Evolutionary conservation across 2,888 invertebrate genomes (phyloP).

Genomic region (Pilophorus perplexus): DNA sequence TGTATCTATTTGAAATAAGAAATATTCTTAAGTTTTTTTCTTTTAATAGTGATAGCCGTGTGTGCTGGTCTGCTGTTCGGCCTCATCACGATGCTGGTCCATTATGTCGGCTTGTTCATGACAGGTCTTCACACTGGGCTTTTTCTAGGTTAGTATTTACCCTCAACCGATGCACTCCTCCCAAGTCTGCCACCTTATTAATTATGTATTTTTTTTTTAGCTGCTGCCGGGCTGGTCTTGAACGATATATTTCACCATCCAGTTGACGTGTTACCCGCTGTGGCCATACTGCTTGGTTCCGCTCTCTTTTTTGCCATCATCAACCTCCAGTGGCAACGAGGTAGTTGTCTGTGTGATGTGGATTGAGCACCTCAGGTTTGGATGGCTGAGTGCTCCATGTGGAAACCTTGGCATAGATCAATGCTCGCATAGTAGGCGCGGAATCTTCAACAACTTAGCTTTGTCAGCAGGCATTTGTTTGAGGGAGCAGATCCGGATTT

Average conservation of each 20-base stretch:
- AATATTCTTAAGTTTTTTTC: no score
- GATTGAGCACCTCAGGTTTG: no score
- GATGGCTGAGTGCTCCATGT: no score
- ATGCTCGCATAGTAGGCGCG: no score
- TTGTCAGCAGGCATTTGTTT: no score
- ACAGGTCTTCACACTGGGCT: conserved; percentile 75
- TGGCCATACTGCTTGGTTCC: conserved; percentile 64
- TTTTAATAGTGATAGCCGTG: conserved; percentile 62
- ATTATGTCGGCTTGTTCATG: conserved; percentile 78
- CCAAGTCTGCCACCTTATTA: no score
- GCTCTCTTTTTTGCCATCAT: conserved; percentile 69
- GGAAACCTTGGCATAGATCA: no score
- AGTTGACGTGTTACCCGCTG: conserved; percentile 52
- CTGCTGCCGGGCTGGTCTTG: conserved; percentile 20
- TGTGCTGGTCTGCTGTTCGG: conserved; percentile 74
- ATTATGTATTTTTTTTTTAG: conserved; percentile 50
- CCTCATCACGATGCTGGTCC: conserved; percentile 76
- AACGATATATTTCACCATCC: conserved; percentile 29
- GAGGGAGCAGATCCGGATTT: no score
- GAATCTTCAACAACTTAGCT: no score
- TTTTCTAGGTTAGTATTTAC: conserved; percentile 50
- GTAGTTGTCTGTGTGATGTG: no score
- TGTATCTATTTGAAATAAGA: no score
- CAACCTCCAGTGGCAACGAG: conserved; percentile 72
- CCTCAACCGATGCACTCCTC: no score